Percentiles rank a stretch among this genome's conserved stretches.
Evolutionary conservation across 2,113 vertebrate genomes (phyloP).

Genomic region (Corythornis cristatus): DNA sequence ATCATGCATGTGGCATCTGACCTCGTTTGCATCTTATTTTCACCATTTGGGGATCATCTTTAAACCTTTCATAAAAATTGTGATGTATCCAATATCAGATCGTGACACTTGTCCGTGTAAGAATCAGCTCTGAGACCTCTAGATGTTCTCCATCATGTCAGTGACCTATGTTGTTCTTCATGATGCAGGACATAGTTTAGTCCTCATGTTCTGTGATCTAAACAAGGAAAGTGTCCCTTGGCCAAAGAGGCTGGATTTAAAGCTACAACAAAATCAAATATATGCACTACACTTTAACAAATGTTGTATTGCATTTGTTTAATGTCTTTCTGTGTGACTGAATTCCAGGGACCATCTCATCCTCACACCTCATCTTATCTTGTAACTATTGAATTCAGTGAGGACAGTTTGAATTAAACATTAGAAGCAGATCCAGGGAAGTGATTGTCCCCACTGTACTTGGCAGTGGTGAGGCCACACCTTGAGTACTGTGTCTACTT

Average conservation of each 20-base stretch:
- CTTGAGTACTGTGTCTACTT: too few species aligned
- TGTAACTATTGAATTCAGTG: not conserved
- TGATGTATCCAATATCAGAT: too few species aligned
- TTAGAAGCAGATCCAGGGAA: too few species aligned
- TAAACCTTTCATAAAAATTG: too few species aligned
- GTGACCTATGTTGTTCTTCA: not conserved
- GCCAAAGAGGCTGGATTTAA: not conserved
- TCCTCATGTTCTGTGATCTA: not conserved
- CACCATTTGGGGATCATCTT: too few species aligned
- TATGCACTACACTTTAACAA: not conserved
- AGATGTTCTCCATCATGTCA: not conserved
- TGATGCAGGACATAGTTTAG: not conserved
- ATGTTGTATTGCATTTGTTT: accelerated
- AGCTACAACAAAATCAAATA: not conserved
- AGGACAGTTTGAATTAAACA: not conserved
- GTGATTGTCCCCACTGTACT: too few species aligned
- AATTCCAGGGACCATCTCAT: not conserved
- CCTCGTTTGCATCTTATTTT: too few species aligned
- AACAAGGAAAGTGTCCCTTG: not conserved
- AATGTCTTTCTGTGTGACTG: not conserved
- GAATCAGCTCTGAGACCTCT: not conserved
- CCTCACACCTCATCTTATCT: not conserved
- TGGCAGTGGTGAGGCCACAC: too few species aligned
- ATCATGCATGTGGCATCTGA: too few species aligned
- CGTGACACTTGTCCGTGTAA: too few species aligned